Conservation (phyloP, 2,797 vertebrate genomes). For the Champsocephalus gunnari region DNA sequence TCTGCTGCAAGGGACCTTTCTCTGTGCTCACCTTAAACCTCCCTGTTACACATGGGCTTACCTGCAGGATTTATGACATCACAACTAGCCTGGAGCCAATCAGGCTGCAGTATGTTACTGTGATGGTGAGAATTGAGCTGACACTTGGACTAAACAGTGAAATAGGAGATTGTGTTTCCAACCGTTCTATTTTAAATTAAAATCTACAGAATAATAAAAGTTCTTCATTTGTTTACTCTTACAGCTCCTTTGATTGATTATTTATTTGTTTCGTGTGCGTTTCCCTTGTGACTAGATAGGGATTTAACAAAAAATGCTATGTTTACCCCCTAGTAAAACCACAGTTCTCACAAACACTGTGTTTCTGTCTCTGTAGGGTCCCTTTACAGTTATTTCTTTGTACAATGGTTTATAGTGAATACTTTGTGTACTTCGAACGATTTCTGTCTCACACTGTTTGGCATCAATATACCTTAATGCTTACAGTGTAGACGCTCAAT, state of each 20-base stretch:
- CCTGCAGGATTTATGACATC: not conserved
- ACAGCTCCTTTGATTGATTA: not conserved
- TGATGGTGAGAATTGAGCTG: not conserved
- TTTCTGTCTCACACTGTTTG: not conserved
- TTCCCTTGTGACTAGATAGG: not conserved
- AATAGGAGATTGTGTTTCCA: not conserved
- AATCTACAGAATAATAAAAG: too few species aligned
- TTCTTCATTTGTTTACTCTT: too few species aligned
- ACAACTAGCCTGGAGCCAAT: not conserved
- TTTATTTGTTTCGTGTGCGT: too few species aligned
- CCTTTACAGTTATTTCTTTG: not conserved
- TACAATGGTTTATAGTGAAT: not conserved
- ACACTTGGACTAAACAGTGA: not conserved
- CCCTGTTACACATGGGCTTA: not conserved
- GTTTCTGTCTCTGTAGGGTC: not conserved
- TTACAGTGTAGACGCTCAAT: not conserved
- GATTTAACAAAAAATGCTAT: not conserved
- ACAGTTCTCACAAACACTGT: not conserved
- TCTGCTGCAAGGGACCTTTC: not conserved
- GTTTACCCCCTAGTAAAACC: slow-evolving; percentile 1
- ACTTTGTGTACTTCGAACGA: not conserved
- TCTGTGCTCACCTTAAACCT: slow-evolving; percentile 1
- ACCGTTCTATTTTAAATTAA: not conserved
- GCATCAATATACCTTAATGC: not conserved
- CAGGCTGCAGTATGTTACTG: not conserved